Base-by-base conservation (phyloP, 1,140 invertebrate genomes). In the Littorina saxatilis region DNA sequence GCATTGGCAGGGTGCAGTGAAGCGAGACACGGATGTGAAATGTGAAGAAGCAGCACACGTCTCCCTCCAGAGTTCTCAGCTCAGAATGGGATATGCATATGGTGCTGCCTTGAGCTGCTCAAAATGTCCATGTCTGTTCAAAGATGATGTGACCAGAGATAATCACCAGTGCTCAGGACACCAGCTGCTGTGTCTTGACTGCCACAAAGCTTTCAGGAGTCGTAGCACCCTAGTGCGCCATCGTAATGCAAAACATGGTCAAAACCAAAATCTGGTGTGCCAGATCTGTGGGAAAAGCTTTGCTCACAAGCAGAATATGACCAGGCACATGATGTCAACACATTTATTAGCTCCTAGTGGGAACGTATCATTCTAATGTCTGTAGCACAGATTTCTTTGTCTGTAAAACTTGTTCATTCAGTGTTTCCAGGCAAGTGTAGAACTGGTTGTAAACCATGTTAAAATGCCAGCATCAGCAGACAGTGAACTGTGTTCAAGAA, bases 271-370 rank as follows among this genome's bases (percentile, higher is more conserved):
- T 11, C 70, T 73, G 23, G 17, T 29, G 70, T 73, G 70, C 40
- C 39, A 39, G 3, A 7, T 29, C 7, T 73, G 70, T 50, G 70
- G 70, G 2, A 73, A 73, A 27, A 50, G n/a, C 23, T 73, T 73
- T 73, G 70, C 70, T 27, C 70, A 73, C 70, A 73, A 27, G 70
- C 70, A 73, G 40, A 47, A 73, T 35, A 73, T 50, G 20, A 73
- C 27, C 13, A 5, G 43, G 7, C 70, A 73, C 70, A 73, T 73
- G 70, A 13, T 39, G 15, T 47, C 43, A 47, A 17, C 43, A 47
- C 43, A n/a, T n/a, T n/a, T n/a, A n/a, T n/a, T n/a, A n/a, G n/a
- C n/a, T n/a, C n/a, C n/a, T n/a, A n/a, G n/a, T n/a, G n/a, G n/a
- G n/a, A n/a, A n/a, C n/a, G n/a, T n/a, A n/a, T n/a, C n/a, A n/a